Evolutionary conservation across 2,888 invertebrate species (phyloP).

Genomic region (Erebia ligea): DNA sequence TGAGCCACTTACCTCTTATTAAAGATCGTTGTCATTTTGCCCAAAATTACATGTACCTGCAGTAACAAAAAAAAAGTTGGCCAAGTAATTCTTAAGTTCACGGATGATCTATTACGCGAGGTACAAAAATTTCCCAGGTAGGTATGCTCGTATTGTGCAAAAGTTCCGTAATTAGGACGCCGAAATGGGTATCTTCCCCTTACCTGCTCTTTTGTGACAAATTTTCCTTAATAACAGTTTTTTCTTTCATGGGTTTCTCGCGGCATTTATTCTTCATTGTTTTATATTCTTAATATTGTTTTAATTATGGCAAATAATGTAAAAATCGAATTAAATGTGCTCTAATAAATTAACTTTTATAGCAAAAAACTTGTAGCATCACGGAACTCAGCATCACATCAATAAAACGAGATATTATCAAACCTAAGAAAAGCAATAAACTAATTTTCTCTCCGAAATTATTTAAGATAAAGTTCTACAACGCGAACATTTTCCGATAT

Average conservation of each 20-base stretch:
- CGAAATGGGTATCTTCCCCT: conserved; percentile 42
- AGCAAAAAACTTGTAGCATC: background rate
- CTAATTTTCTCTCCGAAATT: background rate
- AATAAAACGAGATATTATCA: conserved; percentile 11
- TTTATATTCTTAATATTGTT: conserved; percentile 35
- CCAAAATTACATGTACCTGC: conserved; percentile 23
- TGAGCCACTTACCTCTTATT: conserved; percentile 6
- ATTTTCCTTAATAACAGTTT: conserved; percentile 43
- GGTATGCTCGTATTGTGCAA: conserved; percentile 42
- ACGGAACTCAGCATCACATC: background rate
- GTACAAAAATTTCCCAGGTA: conserved; percentile 41
- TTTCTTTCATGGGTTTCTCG: conserved; percentile 38
- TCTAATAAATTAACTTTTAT: background rate
- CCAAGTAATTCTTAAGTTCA: conserved; percentile 41
- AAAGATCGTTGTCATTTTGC: conserved; percentile 15
- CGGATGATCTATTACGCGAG: conserved; percentile 41
- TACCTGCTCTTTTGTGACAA: conserved; percentile 43
- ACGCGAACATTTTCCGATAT: conserved; percentile 30
- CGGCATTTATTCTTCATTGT: conserved; percentile 39
- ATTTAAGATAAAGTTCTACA: conserved; percentile 9
- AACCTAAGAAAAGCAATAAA: background rate
- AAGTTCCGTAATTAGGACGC: conserved; percentile 45
- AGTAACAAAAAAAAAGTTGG: conserved; percentile 37
- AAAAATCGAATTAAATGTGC: conserved; percentile 1
- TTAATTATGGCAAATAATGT: conserved; percentile 26